These are phyloP conservation scores for Drosophila pruinosa DNA, from an alignment of 1,140 invertebrate species.

Conservation along the genomic window DNA sequence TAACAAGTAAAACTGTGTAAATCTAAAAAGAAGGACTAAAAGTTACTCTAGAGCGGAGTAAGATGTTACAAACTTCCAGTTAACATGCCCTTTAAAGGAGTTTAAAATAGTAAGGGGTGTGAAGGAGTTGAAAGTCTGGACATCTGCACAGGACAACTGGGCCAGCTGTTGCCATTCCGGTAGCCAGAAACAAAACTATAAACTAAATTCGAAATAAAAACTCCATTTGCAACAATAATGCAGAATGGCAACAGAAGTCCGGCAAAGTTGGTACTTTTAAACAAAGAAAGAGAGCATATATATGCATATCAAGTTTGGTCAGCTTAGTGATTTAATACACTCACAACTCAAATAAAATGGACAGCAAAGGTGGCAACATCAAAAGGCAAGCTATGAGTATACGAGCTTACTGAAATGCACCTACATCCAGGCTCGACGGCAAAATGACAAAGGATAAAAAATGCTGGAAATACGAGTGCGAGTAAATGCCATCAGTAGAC, in stretches of 20 bases:
- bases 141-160: background rate
- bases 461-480: background rate
- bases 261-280: slow-evolving; percentile 1
- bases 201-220: slow-evolving; percentile 19
- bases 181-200: background rate
- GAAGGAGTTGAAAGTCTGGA: background rate
- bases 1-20: background rate
- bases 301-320: background rate
- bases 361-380: slow-evolving; percentile 14
- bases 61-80: too few relatives aligned
- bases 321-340: slow-evolving; percentile 15
- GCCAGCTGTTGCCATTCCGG: background rate
- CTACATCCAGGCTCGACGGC: background rate
- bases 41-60: background rate
- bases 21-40: background rate
- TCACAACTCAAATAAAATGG: slow-evolving; percentile 1
- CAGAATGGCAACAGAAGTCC: slow-evolving; percentile 3
- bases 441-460: background rate
- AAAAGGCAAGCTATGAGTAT: background rate
- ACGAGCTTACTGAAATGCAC: background rate
- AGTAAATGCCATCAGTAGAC: slow-evolving; percentile 7
- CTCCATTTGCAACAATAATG: slow-evolving; percentile 20
- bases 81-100: too few relatives aligned
- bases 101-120: background rate
- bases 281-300: slow-evolving; percentile 1